Evolutionary conservation across 2,888 invertebrate species (phyloP).

Genomic region (Stomorhina lunata): DNA sequence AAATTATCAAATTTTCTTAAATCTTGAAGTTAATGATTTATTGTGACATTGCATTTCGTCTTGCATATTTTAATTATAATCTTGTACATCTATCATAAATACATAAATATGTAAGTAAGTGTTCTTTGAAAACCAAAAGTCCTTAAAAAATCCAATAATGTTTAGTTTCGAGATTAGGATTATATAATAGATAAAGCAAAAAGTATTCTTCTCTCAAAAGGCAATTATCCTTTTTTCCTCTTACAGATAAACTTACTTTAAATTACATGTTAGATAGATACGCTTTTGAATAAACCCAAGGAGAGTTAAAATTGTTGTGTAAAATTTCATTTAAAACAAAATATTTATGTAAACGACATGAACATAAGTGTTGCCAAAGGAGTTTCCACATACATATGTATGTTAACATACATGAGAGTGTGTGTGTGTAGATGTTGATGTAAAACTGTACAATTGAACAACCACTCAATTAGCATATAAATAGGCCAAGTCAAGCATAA

Average conservation of each 20-base stretch:
- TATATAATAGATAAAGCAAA: neutral
- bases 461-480: conserved; percentile 62
- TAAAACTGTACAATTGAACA: conserved; percentile 35
- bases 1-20: no score
- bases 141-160: neutral
- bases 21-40: no score
- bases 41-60: no score
- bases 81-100: no score
- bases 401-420: neutral
- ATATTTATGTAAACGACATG: neutral
- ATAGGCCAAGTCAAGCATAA: conserved; percentile 57
- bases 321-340: neutral
- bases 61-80: no score
- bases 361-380: no score
- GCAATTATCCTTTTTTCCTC: conserved; percentile 9
- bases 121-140: neutral
- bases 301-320: conserved; percentile 5
- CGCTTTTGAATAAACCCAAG: no score
- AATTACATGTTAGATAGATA: neutral
- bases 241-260: neutral
- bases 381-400: neutral
- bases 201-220: neutral
- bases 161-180: neutral
- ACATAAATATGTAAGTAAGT: no score
- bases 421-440: conserved; percentile 2